Conservation (phyloP, 2,797 vertebrate genomes). For the Chelonia mydas region DNA sequence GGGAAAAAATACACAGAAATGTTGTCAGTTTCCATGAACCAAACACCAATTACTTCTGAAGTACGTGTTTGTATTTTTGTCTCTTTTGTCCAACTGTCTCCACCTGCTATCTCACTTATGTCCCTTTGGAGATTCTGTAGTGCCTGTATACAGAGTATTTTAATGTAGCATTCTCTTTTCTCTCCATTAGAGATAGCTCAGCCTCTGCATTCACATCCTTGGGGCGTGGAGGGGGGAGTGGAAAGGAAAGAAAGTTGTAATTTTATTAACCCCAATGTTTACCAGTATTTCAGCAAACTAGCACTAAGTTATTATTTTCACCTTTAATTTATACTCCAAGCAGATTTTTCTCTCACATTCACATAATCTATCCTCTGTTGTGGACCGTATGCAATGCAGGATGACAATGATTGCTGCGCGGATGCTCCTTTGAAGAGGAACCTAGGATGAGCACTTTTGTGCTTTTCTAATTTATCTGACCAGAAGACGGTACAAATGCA, state of each 20-base stretch:
- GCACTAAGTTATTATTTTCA: constrained; percentile 55
- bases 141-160: constrained; percentile 61
- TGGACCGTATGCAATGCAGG: not conserved
- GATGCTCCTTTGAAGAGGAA: not conserved
- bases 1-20: not conserved
- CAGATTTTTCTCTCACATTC: constrained; percentile 15
- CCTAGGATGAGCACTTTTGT: not conserved
- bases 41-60: constrained; percentile 65
- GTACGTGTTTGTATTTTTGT: constrained; percentile 68
- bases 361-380: not conserved
- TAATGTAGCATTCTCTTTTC: not conserved
- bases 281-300: constrained; percentile 36
- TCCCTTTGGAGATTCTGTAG: constrained; percentile 31
- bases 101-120: constrained; percentile 52
- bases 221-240: constrained; percentile 44
- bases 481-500: not conserved
- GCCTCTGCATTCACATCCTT: constrained; percentile 67
- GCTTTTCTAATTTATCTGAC: not conserved
- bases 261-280: constrained; percentile 57
- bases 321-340: constrained; percentile 17
- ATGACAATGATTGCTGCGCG: constrained; percentile 11
- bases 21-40: constrained; percentile 38
- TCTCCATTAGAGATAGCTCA: constrained; percentile 39
- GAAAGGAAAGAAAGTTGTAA: constrained; percentile 59
- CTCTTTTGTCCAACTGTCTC: constrained; percentile 42